Evolutionary conservation across 2,113 vertebrate species (phyloP), one percentile per base, ranked within the genome.

Genomic region (Orycteropus afer): DNA sequence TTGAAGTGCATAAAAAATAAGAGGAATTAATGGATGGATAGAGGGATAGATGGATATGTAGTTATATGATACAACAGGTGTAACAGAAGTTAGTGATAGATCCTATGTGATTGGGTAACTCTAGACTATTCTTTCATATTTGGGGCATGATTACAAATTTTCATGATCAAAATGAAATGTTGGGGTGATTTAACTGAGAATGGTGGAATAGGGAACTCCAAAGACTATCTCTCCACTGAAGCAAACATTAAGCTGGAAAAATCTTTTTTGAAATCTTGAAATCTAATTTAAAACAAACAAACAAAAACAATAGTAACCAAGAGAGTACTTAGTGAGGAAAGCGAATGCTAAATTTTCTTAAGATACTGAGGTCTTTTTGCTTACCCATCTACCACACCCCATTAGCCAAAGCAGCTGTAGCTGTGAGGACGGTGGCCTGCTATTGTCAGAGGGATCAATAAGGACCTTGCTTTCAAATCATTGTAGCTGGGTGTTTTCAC

Each of bases 1-100:
- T 92, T 84, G 71, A 93, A 89, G 83, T 84, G 63, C 29, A 71
- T 89, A 17, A 51, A 77, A 92, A 53, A 23, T 22, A 23, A 57
- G 55, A 57, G 23, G 22, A n/a, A n/a, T n/a, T n/a, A n/a, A n/a
- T n/a, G n/a, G n/a, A n/a, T n/a, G n/a, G n/a, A n/a, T n/a, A n/a
- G n/a, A n/a, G n/a, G n/a, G n/a, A n/a, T n/a, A n/a, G n/a, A n/a
- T n/a, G n/a, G n/a, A n/a, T n/a, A n/a, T 57, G 22, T 57, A 57
- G 22, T 45, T 84, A n/a, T 61, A 49, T 78, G 17, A 89, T 74
- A 88, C 78, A 89, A 78, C 22, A 88, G 53, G 51, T 77, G 45
- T 55, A 83, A n/a, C 13, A 88, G 42, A 13, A 49, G 17, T 47
- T 61, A 89, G 51, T 77, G 10, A 20, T 69, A 92, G 22, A 77